Percentiles rank a stretch among this genome's conserved stretches.
phyloP scores from a whole-genome alignment of 37 sponge, comb jelly and placozoan species.

The Halisarca cf. caerulea region DNA sequence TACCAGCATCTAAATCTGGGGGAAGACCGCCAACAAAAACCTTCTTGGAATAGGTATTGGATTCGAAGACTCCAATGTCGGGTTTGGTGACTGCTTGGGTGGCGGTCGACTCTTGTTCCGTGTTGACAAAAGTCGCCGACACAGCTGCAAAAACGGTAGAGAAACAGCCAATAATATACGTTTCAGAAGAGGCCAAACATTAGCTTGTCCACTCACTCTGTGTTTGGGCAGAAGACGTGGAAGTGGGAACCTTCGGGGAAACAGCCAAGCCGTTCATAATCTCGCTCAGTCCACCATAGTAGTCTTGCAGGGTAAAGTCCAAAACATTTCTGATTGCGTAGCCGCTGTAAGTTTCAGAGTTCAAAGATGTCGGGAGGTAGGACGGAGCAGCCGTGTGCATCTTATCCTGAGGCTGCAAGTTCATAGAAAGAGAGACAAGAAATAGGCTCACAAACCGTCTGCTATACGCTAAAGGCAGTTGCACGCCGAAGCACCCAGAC shows the following conservation, averaged over 20 bases:
- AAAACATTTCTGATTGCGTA: neutral
- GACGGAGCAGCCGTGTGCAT: neutral
- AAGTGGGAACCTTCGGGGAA: neutral
- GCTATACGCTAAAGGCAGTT: neutral
- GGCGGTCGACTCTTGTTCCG: neutral
- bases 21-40: conserved; percentile 98
- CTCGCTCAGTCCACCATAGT: conserved; percentile 29
- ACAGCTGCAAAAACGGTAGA: conserved; percentile 7
- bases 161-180: neutral
- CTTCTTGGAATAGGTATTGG: conserved; percentile 86
- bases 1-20: conserved; percentile 91
- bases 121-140: conserved; percentile 11
- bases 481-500: neutral
- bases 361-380: neutral
- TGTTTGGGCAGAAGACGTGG: neutral
- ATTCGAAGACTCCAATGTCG: neutral
- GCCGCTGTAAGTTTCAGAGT: neutral
- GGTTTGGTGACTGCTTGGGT: neutral
- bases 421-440: too few species aligned
- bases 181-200: neutral
- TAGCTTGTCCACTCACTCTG: neutral
- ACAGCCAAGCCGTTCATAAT: neutral
- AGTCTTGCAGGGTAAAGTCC: conserved; percentile 33
- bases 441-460: too few species aligned
- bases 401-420: too few species aligned